A percentile compares a stretch with the other conserved stretches of the same genome.
phyloP scores from a whole-genome alignment of 23 tunicate species.

The Halocynthia aurantium region DNA sequence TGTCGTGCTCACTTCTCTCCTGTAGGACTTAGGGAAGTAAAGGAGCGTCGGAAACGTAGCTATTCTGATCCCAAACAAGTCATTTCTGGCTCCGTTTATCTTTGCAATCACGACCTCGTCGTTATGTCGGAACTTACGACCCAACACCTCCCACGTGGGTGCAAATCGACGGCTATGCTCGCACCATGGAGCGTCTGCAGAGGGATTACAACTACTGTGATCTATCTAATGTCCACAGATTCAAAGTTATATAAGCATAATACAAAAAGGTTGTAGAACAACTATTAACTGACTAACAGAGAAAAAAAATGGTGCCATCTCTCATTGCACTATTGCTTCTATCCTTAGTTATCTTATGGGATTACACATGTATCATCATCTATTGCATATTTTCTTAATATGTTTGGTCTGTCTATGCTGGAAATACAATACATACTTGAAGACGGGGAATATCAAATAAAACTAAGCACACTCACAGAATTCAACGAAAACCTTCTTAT shows the following conservation, averaged over 20 bases:
- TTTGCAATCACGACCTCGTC: conserved; percentile 57
- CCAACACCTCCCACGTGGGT: conserved; percentile 58
- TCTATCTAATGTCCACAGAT: no score
- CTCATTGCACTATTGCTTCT: no score
- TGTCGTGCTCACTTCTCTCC: conserved; percentile 20
- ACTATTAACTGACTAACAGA: no score
- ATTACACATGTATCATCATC: no score
- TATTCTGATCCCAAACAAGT: conserved; percentile 33
- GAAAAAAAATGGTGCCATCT: no score
- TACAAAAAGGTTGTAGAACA: no score
- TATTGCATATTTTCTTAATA: no score
- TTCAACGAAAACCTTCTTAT: conserved; percentile 98
- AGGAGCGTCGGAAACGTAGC: conserved; percentile 53
- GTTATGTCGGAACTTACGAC: conserved; percentile 26
- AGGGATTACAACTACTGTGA: neutral
- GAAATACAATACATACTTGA: no score
- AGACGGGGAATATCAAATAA: no score
- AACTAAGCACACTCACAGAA: conserved; percentile 60
- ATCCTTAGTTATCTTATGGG: no score
- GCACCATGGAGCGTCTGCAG: conserved; percentile 96
- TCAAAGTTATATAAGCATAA: no score
- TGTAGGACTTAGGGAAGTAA: conserved; percentile 35
- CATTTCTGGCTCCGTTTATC: conserved; percentile 65
- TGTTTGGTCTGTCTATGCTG: no score
- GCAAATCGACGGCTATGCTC: conserved; percentile 41